Evolutionary conservation across 2,113 vertebrate genomes (phyloP).

Genomic region (Lates calcarifer): DNA sequence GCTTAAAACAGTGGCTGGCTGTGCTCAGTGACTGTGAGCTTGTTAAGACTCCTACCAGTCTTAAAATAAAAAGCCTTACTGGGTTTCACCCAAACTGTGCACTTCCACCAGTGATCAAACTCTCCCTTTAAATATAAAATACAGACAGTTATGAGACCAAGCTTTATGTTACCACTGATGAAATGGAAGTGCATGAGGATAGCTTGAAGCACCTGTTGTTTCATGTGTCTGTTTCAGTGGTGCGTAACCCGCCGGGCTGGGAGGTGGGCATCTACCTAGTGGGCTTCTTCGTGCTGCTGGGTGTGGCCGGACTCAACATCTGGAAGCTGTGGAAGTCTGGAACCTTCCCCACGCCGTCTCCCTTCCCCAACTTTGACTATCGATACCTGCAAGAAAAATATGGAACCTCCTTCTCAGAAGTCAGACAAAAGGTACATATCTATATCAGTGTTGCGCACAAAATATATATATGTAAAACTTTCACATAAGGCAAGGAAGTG

Average conservation of each 20-base stretch:
- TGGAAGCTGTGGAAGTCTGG: constrained; percentile 98
- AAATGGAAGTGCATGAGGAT: neutral
- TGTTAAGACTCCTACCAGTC: constrained; percentile 14
- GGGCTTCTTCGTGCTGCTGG: constrained; percentile 91
- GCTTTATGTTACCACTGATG: neutral
- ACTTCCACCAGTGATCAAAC: constrained; percentile 17
- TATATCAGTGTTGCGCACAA: neutral
- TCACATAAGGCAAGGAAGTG: neutral
- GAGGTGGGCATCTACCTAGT: constrained; percentile 92
- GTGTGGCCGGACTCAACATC: constrained; percentile 90
- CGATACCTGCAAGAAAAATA: constrained; percentile 97
- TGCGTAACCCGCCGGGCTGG: constrained; percentile 91
- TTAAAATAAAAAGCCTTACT: constrained; percentile 8
- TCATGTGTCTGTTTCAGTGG: constrained; percentile 79
- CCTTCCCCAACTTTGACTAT: constrained; percentile 97
- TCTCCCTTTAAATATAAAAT: neutral
- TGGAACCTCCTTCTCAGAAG: constrained; percentile 85
- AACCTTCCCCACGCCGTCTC: constrained; percentile 92
- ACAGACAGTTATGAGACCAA: neutral
- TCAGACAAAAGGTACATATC: constrained; percentile 90
- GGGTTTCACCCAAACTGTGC: neutral
- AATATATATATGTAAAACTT: neutral
- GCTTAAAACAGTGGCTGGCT: constrained; percentile 11
- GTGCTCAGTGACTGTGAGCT: constrained; percentile 22
- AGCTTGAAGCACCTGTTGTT: neutral